Percentiles rank a stretch among this genome's conserved stretches.
phyloP scores from a whole-genome alignment of 2,797 vertebrate genomes.

The Esox masquinongy region DNA sequence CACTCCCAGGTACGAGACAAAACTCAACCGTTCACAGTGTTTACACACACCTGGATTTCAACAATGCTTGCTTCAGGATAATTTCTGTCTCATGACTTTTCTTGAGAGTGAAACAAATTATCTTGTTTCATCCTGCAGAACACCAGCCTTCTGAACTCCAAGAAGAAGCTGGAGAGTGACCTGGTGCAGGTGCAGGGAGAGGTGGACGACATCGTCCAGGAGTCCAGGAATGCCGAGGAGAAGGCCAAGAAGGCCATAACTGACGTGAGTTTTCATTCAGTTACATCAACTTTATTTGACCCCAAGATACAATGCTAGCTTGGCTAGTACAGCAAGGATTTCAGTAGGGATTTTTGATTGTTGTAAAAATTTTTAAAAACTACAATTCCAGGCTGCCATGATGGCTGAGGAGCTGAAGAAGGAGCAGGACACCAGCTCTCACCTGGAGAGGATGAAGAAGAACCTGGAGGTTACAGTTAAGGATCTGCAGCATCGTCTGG shows the following conservation, averaged over 20 bases:
- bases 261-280: slow-evolving; percentile 74
- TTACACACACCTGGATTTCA: not conserved
- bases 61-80: not conserved
- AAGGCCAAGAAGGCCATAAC: slow-evolving; percentile 94
- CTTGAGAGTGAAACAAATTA: not conserved
- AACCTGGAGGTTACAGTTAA: too few relatives aligned
- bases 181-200: slow-evolving; percentile 84
- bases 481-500: too few relatives aligned
- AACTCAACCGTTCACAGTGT: not conserved
- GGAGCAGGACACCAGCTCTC: too few relatives aligned
- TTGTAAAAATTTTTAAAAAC: not conserved
- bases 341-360: not conserved
- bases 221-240: slow-evolving; percentile 89
- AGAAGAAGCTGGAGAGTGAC: slow-evolving; percentile 87
- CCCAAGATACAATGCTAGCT: not conserved
- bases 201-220: slow-evolving; percentile 85
- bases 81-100: slow-evolving; percentile 26
- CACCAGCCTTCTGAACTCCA: slow-evolving; percentile 77
- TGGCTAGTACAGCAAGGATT: not conserved
- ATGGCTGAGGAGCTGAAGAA: too few relatives aligned
- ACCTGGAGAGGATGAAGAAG: too few relatives aligned
- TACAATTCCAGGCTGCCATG: slow-evolving; percentile 83
- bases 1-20: not conserved
- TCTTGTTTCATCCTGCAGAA: slow-evolving; percentile 68
- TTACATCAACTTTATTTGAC: not conserved